Evolutionary conservation across 2,797 vertebrate species (phyloP).

Genomic region (Iguana delicatissima): DNA sequence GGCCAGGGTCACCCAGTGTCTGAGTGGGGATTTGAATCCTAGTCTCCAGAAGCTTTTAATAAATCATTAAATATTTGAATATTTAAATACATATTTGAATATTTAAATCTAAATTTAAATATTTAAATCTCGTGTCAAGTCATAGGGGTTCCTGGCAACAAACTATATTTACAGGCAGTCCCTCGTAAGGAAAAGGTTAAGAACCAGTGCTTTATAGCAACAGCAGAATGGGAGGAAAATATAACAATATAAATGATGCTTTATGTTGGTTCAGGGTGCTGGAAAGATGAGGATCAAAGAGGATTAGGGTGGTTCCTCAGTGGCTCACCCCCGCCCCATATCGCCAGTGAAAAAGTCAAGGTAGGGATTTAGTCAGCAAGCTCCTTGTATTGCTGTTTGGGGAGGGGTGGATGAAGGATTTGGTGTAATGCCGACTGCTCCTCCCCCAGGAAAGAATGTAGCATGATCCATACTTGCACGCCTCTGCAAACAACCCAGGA

Average conservation of each 20-base stretch:
- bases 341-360: background rate
- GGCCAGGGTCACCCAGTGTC: too few relatives aligned
- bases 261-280: background rate
- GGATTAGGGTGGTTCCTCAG: background rate
- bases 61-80: too few relatives aligned
- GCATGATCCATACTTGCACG: background rate
- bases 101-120: too few relatives aligned
- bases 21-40: too few relatives aligned
- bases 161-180: too few relatives aligned
- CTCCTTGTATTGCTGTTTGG: background rate
- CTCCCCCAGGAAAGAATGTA: background rate
- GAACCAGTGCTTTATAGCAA: background rate
- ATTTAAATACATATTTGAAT: too few relatives aligned
- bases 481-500: background rate
- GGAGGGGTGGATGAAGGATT: background rate
- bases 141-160: too few relatives aligned
- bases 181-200: too few relatives aligned
- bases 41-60: too few relatives aligned
- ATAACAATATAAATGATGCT: background rate
- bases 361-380: background rate
- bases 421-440: background rate
- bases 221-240: background rate
- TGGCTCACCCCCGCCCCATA: background rate
- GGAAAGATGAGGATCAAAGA: background rate
- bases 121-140: too few relatives aligned